phyloP scores from a whole-genome alignment of 2,797 vertebrate genomes.

The Coluber constrictor region DNA sequence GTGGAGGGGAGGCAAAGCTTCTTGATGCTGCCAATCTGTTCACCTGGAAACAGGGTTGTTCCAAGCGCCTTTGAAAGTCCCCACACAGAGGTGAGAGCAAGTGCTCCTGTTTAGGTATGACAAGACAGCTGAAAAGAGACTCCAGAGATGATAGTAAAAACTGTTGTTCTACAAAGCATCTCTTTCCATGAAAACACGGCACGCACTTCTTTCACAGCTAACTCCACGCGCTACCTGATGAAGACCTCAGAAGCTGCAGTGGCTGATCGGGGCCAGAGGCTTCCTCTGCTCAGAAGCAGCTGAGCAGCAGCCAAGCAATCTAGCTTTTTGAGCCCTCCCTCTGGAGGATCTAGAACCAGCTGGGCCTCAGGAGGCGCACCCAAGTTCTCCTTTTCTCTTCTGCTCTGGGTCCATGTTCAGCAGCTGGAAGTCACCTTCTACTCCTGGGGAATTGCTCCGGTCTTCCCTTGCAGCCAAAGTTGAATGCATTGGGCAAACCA shows the following conservation, averaged over 20 bases:
- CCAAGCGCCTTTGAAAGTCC: slow-evolving; percentile 5
- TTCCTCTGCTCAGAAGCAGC: background rate
- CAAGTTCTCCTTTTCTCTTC: background rate
- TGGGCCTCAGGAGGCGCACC: background rate
- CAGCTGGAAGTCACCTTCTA: background rate
- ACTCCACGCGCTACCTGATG: background rate
- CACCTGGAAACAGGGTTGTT: slow-evolving; percentile 18
- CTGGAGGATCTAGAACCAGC: background rate
- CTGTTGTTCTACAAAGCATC: background rate
- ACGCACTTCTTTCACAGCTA: background rate
- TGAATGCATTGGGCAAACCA: background rate
- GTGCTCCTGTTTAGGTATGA: fast-evolving
- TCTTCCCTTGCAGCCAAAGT: background rate
- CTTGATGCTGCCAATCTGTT: background rate
- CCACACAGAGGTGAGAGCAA: background rate
- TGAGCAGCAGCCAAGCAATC: background rate
- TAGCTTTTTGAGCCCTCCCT: background rate
- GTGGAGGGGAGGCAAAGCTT: background rate
- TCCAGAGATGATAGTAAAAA: background rate
- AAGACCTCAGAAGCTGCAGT: background rate
- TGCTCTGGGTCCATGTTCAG: background rate
- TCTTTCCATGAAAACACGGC: background rate
- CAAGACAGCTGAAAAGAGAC: background rate
- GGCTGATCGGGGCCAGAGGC: background rate
- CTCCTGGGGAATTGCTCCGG: background rate